phyloP scores from a whole-genome alignment of 2,888 invertebrate species.

The Seira musarum region DNA sequence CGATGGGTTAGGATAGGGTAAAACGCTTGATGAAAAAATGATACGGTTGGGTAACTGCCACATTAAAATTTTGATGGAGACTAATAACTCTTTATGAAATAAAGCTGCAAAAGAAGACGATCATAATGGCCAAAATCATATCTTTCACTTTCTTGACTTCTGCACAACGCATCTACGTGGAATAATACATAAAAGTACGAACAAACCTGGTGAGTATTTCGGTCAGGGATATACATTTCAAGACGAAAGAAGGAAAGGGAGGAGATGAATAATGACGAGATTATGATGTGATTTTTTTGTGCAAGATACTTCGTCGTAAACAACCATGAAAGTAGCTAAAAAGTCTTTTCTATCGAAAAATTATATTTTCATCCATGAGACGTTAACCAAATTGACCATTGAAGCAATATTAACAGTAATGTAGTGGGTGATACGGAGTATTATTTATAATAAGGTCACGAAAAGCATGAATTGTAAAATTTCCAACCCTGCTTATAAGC shows the following conservation, averaged over 20 bases:
- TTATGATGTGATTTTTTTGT: too few species aligned
- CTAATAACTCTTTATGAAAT: too few species aligned
- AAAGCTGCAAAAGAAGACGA: not conserved
- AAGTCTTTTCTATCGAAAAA: not conserved
- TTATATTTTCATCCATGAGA: not conserved
- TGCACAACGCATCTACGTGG: not conserved
- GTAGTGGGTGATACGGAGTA: too few species aligned
- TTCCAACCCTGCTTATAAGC: too few species aligned
- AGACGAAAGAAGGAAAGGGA: conserved; percentile 19
- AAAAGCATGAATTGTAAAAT: too few species aligned
- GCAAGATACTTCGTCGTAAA: not conserved
- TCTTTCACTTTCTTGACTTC: not conserved
- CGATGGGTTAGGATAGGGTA: too few species aligned
- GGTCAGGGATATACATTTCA: conserved; percentile 20
- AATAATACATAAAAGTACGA: not conserved
- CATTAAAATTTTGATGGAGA: too few species aligned
- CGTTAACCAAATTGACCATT: too few species aligned
- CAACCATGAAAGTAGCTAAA: not conserved
- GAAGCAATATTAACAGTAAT: too few species aligned
- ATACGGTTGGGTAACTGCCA: too few species aligned
- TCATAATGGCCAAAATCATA: not conserved
- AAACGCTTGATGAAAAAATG: too few species aligned
- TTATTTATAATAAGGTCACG: too few species aligned
- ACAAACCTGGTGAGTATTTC: not conserved
- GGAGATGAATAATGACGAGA: not conserved